Conservation (phyloP, 2,113 vertebrate genomes). For the Stigmatopora argus region DNA sequence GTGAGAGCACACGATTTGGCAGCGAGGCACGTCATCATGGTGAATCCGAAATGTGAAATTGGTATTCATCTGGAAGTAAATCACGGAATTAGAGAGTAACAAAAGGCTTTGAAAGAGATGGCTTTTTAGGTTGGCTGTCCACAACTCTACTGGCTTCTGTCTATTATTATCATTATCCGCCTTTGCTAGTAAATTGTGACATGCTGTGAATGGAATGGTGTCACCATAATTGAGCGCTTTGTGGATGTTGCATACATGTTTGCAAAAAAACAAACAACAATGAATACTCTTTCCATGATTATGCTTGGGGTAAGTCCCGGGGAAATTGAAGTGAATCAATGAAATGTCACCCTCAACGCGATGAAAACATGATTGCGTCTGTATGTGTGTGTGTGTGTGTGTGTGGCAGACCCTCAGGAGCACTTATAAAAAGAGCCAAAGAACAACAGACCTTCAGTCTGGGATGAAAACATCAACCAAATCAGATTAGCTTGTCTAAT, state of each 20-base stretch:
- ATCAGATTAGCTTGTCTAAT: constrained; percentile 65
- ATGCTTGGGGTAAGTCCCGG: constrained; percentile 3
- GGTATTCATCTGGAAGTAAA: background rate
- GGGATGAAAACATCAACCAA: constrained; percentile 55
- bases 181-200: background rate
- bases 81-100: background rate
- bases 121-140: background rate
- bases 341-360: background rate
- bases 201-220: background rate
- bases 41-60: background rate
- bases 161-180: background rate
- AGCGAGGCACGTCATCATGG: too few relatives aligned
- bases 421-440: constrained; percentile 45
- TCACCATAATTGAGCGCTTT: background rate
- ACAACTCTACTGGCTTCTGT: background rate
- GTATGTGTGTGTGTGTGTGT: constrained; percentile 7
- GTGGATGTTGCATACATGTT: background rate
- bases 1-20: background rate
- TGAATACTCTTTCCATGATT: constrained; percentile 1
- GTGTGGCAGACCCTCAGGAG: constrained; percentile 43
- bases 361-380: constrained; percentile 14
- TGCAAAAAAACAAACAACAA: constrained; percentile 1
- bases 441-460: constrained; percentile 60
- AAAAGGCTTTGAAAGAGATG: background rate
- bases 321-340: constrained; percentile 3